Base-by-base conservation (phyloP, 2,888 invertebrate species). In the Eupithecia insigniata region DNA sequence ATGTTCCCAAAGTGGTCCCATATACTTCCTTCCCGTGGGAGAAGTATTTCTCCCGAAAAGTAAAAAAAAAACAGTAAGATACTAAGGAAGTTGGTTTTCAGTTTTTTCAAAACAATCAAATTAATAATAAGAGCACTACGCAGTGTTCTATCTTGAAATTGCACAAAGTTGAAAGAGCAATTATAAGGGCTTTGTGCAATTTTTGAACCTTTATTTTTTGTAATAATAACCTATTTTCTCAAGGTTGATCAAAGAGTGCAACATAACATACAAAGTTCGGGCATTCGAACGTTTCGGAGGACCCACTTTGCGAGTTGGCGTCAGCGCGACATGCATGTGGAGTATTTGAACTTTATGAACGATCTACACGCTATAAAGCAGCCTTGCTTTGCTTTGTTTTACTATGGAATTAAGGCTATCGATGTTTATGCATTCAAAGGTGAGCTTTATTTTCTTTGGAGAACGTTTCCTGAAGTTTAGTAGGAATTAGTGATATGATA, bases 321-420 rank as follows among this genome's bases (percentile, higher is more conserved):
- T 30, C 87, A 79, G 76, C 83, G 72, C 1, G 82, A 80, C 1
- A 81, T 80, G 14, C 86, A 90, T 0, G 89, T 90, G 1, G 85
- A 87, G 1, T 79, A 81, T 1, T 80, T 95, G 1, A 89, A 90
- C 65, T 89, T 96, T 22, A 95, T 95, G 87, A 92, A 94, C 0
- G 89, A 91, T 2, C 85, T 93, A 0, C 90, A 92, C 58, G 87
- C 89, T 2, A 84, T 93, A 16, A 84, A 87, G 0, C 71, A 96
- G 0, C 87, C 91, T 0, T 95, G 96, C 76, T 91, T 95, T 74
- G 95, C 95, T 0, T 82, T 96, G 51, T 95, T 96, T 79, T 95
- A 95, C 82, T 96, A 95, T 79, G 93, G 94, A 5, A 82, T 92
- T 22, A 95, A 95, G 75, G 93, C 92, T 12, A 95, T 96, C 55